Evolutionary conservation across 2,113 vertebrate species (phyloP).

Genomic region (Strigops habroptila): DNA sequence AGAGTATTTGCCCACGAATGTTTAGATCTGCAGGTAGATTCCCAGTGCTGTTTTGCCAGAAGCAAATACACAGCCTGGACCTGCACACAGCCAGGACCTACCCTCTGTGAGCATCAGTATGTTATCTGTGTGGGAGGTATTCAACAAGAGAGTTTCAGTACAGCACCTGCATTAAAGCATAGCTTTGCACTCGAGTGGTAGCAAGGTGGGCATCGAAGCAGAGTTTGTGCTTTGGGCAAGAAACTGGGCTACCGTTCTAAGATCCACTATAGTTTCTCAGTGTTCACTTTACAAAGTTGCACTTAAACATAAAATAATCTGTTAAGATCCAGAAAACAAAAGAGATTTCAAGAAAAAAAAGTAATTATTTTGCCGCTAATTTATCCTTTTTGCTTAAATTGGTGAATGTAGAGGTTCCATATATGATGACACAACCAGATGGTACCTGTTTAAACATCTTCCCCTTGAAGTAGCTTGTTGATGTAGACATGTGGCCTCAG

Average conservation of each 20-base stretch:
- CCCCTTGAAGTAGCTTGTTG: background rate
- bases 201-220: background rate
- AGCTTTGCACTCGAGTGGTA: background rate
- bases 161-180: background rate
- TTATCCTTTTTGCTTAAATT: background rate
- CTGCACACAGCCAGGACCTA: fast-evolving
- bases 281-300: background rate
- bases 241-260: background rate
- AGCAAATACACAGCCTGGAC: fast-evolving
- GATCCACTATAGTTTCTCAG: fast-evolving
- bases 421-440: background rate
- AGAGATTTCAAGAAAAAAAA: background rate
- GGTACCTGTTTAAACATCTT: background rate
- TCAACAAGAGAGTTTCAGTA: background rate
- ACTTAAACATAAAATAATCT: background rate
- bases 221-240: background rate
- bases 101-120: background rate
- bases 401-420: background rate
- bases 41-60: background rate
- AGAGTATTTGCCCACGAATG: background rate
- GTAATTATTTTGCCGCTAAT: background rate
- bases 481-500: background rate
- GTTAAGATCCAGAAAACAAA: background rate
- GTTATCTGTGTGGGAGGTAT: background rate
- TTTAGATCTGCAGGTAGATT: background rate